Evolutionary conservation across 1,140 invertebrate species (phyloP), one percentile per base, ranked within the genome.

Genomic region (Condylostylus longicornis): DNA sequence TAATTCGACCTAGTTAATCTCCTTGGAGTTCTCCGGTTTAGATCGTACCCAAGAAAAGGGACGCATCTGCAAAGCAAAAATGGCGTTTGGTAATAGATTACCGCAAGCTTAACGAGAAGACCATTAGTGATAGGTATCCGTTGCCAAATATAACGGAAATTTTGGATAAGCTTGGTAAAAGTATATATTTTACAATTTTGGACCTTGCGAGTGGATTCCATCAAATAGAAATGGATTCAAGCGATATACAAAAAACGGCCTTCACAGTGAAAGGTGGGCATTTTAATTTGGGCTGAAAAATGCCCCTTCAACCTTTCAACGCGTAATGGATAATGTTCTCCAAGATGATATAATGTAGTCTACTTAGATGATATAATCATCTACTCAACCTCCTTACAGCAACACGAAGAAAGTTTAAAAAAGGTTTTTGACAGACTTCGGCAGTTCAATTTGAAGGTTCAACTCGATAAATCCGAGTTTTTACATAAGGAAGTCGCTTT

Each of bases 101-200:
- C 35, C 25, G 54, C 19, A 55, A 56, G 41, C 27, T 63, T 7
- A 65, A 65, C 43, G 48, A 58, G 27, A 44, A 48, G 15, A 59
- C 54, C 9, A 45, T 58, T 22, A 48, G 45, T 12, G 67, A 72
- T 46, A 43, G 42, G 25, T 73, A 61, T 45, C 69, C 71, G 8
- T 39, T 72, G 63, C 23, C 64, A 5, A 47, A 55, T n/a, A 54
- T 71, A 28, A 52, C 57, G 14, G 52, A 64, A 15, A 52, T 52
- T n/a, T 37, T 71, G 7, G 49, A 61, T 35, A 36, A 44, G n/a
- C 36, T 72, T 25, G 50, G 45, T 0, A 49, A 48, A 6, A 41
- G 47, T 5, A 45, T 47, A 32, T 63, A 51, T 36, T 67, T 68
- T 39, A 47, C 47, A 4, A 50, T 48, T 1, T 35, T 70, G 4